Evolutionary conservation across 1,140 invertebrate genomes (phyloP).

Genomic region (Panulirus ornatus): DNA sequence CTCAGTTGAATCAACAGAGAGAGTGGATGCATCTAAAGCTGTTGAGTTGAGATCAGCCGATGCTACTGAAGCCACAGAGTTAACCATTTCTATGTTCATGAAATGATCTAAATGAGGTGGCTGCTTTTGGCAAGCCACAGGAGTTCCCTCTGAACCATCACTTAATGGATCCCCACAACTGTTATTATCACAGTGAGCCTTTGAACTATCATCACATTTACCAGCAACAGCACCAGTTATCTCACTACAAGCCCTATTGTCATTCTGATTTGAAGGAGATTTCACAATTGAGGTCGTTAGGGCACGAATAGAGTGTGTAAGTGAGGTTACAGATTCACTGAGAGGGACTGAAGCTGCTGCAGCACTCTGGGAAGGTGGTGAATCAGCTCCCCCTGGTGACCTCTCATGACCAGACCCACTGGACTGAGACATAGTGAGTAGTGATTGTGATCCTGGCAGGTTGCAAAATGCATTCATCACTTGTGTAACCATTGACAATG

Average conservation of each 20-base stretch:
- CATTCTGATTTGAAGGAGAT: constrained; percentile 38
- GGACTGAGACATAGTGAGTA: constrained; percentile 73
- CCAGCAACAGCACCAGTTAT: background rate
- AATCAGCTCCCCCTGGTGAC: constrained; percentile 46
- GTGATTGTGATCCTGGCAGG: constrained; percentile 73
- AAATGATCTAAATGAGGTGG: constrained; percentile 36
- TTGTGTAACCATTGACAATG: constrained; percentile 74
- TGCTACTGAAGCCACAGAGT: constrained; percentile 27
- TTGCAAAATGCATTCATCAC: constrained; percentile 75
- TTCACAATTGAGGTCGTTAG: constrained; percentile 73
- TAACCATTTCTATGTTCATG: constrained; percentile 8
- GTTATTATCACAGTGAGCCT: background rate
- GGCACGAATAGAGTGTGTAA: constrained; percentile 73
- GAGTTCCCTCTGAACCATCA: constrained; percentile 52
- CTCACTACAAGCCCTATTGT: constrained; percentile 8
- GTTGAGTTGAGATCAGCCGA: constrained; percentile 69
- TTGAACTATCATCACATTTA: background rate
- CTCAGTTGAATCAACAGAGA: constrained; percentile 66
- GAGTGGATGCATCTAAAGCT: constrained; percentile 68
- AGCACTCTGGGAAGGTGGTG: constrained; percentile 28
- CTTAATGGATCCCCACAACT: constrained; percentile 23
- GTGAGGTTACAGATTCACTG: constrained; percentile 71
- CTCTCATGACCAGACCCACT: constrained; percentile 66
- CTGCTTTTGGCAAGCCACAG: constrained; percentile 55
- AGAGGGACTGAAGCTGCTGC: constrained; percentile 49